Evolutionary conservation across 2,113 vertebrate species (phyloP).

Genomic region (Bujurquina vittata): DNA sequence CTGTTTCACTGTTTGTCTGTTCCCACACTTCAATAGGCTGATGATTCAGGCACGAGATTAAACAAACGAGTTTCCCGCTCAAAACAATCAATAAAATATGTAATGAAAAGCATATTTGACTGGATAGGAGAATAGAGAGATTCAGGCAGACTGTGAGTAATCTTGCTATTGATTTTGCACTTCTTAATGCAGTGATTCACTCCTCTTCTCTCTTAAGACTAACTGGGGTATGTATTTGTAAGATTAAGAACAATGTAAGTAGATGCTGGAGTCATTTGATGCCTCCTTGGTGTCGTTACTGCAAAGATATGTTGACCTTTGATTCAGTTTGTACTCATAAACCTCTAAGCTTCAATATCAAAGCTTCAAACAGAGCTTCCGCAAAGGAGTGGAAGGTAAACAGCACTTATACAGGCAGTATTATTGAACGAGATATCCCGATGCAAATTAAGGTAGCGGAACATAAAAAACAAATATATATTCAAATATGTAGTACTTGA

Average conservation of each 20-base stretch:
- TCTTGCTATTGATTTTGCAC: constrained; percentile 61
- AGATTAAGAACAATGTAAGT: constrained; percentile 23
- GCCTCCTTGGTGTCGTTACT: not conserved
- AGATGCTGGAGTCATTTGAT: constrained; percentile 7
- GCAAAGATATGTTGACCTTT: constrained; percentile 20
- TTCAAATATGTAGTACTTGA: not conserved
- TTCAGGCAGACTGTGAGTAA: constrained; percentile 52
- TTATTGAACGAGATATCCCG: constrained; percentile 7
- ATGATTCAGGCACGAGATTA: constrained; percentile 49
- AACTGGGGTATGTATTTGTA: constrained; percentile 19
- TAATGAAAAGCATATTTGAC: constrained; percentile 52
- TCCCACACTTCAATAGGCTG: constrained; percentile 50
- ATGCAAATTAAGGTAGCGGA: not conserved
- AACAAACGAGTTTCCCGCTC: constrained; percentile 40
- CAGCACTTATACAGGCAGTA: not conserved
- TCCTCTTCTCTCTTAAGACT: constrained; percentile 31
- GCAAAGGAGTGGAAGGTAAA: constrained; percentile 12
- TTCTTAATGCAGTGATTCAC: constrained; percentile 58
- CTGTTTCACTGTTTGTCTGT: constrained; percentile 32
- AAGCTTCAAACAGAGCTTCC: not conserved
- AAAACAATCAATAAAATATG: constrained; percentile 50
- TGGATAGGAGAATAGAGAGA: constrained; percentile 31
- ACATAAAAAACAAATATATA: not conserved
- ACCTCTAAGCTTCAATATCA: constrained; percentile 16
- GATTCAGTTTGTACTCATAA: constrained; percentile 13